Conservation (phyloP, 2,888 invertebrate genomes). For the Diarsia brunnea region DNA sequence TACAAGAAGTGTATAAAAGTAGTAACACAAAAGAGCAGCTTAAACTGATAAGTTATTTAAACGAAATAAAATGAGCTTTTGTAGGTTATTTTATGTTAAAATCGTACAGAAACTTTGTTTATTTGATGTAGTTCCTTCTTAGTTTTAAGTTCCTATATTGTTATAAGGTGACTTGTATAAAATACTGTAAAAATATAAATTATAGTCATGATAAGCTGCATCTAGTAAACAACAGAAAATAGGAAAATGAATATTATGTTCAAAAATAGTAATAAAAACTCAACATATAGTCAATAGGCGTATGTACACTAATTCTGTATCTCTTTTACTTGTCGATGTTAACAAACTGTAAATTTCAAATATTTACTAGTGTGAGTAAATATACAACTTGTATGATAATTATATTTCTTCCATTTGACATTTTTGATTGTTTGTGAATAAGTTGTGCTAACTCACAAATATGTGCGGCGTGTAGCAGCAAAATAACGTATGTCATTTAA, state of each 20-base stretch:
- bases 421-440: background rate
- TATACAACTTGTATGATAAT: background rate
- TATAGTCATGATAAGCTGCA: background rate
- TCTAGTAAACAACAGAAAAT: background rate
- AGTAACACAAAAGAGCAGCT: background rate
- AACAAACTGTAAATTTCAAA: background rate
- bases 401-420: background rate
- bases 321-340: background rate
- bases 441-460: background rate
- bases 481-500: slow-evolving; percentile 14
- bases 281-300: slow-evolving; percentile 13
- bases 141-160: slow-evolving; percentile 45
- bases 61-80: slow-evolving; percentile 43
- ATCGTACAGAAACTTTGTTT: slow-evolving; percentile 49
- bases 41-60: slow-evolving; percentile 30
- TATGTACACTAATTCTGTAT: slow-evolving; percentile 3
- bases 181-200: background rate
- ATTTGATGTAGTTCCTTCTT: slow-evolving; percentile 42
- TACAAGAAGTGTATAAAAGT: background rate
- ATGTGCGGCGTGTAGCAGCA: background rate
- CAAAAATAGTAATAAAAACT: slow-evolving; percentile 10
- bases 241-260: background rate
- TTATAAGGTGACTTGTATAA: slow-evolving; percentile 27
- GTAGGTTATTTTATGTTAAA: slow-evolving; percentile 56
- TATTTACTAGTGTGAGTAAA: background rate